Evolutionary conservation across 2,113 vertebrate genomes (phyloP).

Genomic region (Hippopotamus amphibius): DNA sequence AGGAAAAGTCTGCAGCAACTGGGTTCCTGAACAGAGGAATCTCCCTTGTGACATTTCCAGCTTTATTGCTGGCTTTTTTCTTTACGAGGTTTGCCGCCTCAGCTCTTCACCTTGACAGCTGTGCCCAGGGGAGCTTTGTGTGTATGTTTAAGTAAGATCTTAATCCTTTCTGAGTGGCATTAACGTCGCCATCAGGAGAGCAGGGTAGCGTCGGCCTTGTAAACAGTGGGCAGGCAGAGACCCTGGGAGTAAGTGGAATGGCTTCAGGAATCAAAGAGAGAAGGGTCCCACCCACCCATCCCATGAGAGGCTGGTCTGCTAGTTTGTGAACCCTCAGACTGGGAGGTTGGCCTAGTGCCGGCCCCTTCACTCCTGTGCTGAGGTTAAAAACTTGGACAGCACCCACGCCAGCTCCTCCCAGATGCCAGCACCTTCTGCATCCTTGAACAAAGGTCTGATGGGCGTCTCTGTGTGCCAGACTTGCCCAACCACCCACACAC

Average conservation of each 20-base stretch:
- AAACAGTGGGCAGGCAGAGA: slow-evolving; percentile 37
- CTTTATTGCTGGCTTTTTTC: slow-evolving; percentile 26
- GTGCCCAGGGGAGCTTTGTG: slow-evolving; percentile 63
- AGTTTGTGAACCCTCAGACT: background rate
- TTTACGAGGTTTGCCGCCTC: slow-evolving; percentile 66
- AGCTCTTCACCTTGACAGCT: slow-evolving; percentile 71
- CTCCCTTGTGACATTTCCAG: background rate
- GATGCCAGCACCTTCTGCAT: background rate
- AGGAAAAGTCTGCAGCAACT: background rate
- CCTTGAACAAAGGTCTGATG: background rate
- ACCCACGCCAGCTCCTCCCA: background rate
- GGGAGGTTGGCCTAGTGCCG: background rate
- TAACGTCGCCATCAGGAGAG: slow-evolving; percentile 71
- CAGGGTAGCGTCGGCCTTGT: background rate
- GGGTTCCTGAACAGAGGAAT: background rate
- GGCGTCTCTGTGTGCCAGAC: background rate
- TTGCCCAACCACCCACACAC: background rate
- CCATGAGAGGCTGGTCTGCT: background rate
- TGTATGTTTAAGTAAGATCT: slow-evolving; percentile 78
- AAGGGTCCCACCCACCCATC: background rate
- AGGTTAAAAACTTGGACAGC: slow-evolving; percentile 31
- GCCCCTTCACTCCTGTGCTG: background rate
- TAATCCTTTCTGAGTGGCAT: slow-evolving; percentile 80
- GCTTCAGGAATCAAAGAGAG: background rate
- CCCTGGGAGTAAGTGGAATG: background rate